phyloP scores from a whole-genome alignment of 2,113 vertebrate species.

The Myrmecophaga tridactyla region DNA sequence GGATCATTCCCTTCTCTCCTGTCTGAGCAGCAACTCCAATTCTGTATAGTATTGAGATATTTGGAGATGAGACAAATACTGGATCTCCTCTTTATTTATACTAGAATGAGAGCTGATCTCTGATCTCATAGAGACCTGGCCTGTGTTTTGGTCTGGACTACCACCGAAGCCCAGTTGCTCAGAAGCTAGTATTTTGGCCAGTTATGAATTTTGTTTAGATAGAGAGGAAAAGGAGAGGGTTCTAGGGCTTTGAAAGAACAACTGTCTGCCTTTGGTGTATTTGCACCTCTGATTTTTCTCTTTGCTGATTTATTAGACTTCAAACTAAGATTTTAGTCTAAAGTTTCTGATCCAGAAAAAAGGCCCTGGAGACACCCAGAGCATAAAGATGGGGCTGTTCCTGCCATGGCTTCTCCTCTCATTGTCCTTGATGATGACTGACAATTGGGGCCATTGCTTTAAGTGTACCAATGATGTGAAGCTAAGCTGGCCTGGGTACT shows the following conservation, averaged over 20 bases:
- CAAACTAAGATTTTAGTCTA: background rate
- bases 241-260: background rate
- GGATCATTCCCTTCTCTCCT: background rate
- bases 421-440: constrained; percentile 26
- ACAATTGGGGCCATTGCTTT: background rate
- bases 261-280: background rate
- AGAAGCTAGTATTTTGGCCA: constrained; percentile 13
- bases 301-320: constrained; percentile 20
- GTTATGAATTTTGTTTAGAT: background rate
- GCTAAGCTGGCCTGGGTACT: constrained; percentile 24
- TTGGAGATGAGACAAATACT: background rate
- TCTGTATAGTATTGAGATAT: constrained; percentile 18
- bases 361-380: background rate
- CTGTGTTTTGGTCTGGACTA: background rate
- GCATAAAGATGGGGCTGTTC: background rate
- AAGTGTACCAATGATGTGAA: constrained; percentile 30
- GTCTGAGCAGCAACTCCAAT: background rate
- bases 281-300: background rate
- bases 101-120: background rate
- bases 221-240: background rate
- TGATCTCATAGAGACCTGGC: background rate
- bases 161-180: background rate
- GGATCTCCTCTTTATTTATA: background rate
- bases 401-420: background rate
- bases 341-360: constrained; percentile 45